phyloP scores from a whole-genome alignment of 2,113 vertebrate species.

The Neodon shergylaensis region DNA sequence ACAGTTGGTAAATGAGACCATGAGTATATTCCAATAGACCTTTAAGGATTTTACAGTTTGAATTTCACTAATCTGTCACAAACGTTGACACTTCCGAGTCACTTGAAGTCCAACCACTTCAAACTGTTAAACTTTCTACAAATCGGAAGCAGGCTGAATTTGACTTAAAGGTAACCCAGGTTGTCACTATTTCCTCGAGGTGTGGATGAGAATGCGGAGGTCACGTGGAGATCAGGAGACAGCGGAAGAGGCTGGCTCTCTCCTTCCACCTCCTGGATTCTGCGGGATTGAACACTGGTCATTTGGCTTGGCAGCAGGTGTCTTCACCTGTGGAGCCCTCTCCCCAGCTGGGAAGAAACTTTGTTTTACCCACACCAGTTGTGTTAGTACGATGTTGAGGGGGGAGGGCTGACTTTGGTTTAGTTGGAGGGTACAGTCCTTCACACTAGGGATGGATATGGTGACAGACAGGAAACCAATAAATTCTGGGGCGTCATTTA shows the following conservation, averaged over 20 bases:
- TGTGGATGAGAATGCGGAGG: neutral
- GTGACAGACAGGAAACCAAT: neutral
- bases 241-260: neutral
- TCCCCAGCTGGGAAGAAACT: neutral
- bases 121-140: neutral
- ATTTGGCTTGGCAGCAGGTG: no score
- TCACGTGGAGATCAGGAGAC: neutral
- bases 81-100: neutral
- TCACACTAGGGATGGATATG: neutral
- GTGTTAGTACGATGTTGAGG: neutral
- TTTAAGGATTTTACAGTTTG: neutral
- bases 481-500: neutral
- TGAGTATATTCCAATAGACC: neutral
- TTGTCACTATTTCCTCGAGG: neutral
- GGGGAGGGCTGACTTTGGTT: neutral
- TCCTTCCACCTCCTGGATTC: neutral
- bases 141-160: neutral
- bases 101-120: neutral
- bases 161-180: neutral
- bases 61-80: conserved; percentile 23
- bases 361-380: neutral
- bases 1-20: neutral
- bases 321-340: neutral
- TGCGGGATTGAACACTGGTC: neutral
- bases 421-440: neutral